A percentile compares a stretch with the other conserved stretches of the same genome.
These are phyloP conservation scores for Dromas ardeola DNA, from an alignment of 2,113 vertebrate species.

Conservation along the genomic window DNA sequence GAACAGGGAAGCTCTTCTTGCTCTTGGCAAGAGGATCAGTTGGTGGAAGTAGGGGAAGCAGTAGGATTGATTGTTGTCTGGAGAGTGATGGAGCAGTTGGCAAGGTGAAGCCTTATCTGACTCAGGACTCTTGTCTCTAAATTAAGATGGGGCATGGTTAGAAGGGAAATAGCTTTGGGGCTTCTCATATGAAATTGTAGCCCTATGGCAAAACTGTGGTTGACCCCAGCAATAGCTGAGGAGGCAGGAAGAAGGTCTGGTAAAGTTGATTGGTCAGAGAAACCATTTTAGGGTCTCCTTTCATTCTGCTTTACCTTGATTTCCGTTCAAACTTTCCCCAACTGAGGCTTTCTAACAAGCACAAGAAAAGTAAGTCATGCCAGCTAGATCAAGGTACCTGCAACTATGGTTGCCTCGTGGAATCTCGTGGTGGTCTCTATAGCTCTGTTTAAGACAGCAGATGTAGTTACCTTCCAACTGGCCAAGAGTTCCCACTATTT, in stretches of 20 bases:
- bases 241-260: background rate
- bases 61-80: background rate
- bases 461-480: accelerated
- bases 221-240: background rate
- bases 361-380: background rate
- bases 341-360: background rate
- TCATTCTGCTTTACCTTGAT: background rate
- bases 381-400: background rate
- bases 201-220: background rate
- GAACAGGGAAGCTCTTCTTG: conserved; percentile 31
- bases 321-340: background rate
- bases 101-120: background rate
- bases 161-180: background rate
- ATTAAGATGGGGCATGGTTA: background rate
- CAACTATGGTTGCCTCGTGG: background rate
- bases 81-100: background rate
- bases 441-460: background rate
- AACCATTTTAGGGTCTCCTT: background rate
- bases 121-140: background rate
- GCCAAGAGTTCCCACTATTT: background rate
- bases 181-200: background rate
- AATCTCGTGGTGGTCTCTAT: background rate
- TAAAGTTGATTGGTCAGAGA: background rate
- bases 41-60: background rate
- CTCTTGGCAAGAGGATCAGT: background rate